Conservation (phyloP, 23 tunicate genomes). For the Halocynthia aurantium region DNA sequence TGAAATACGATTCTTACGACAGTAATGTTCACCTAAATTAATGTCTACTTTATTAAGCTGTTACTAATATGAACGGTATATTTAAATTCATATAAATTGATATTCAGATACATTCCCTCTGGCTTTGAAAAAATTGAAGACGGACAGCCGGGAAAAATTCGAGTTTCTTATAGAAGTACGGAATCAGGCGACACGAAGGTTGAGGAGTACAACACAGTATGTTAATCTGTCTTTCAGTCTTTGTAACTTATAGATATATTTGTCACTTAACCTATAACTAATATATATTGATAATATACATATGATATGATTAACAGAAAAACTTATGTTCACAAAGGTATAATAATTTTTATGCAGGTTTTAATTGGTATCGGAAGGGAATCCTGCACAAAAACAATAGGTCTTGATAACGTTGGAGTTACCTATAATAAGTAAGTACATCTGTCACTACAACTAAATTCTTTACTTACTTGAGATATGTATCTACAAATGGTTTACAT, state of each 20-base stretch:
- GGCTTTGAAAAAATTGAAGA: slow-evolving; percentile 43
- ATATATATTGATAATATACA: background rate
- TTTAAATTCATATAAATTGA: background rate
- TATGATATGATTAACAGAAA: background rate
- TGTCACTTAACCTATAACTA: background rate
- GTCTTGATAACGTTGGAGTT: slow-evolving; percentile 67
- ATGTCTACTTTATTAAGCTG: background rate
- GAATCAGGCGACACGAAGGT: slow-evolving; percentile 36
- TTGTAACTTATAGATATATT: background rate
- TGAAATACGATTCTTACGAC: slow-evolving; percentile 40
- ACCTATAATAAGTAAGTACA: slow-evolving; percentile 30
- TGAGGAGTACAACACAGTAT: slow-evolving; percentile 88
- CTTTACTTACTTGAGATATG: no score
- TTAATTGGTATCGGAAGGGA: slow-evolving; percentile 87
- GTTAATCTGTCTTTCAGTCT: background rate
- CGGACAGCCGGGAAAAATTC: slow-evolving; percentile 54
- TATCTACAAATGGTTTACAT: no score
- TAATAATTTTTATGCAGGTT: slow-evolving; percentile 34
- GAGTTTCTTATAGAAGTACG: slow-evolving; percentile 43
- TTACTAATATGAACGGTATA: no score
- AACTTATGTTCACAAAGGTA: background rate
- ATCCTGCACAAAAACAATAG: slow-evolving; percentile 72
- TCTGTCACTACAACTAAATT: no score
- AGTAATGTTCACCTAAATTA: slow-evolving; percentile 17
- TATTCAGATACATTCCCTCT: slow-evolving; percentile 57